Evolutionary conservation across 2,888 invertebrate species (phyloP).

Genomic region (Eupithecia pulchellata): DNA sequence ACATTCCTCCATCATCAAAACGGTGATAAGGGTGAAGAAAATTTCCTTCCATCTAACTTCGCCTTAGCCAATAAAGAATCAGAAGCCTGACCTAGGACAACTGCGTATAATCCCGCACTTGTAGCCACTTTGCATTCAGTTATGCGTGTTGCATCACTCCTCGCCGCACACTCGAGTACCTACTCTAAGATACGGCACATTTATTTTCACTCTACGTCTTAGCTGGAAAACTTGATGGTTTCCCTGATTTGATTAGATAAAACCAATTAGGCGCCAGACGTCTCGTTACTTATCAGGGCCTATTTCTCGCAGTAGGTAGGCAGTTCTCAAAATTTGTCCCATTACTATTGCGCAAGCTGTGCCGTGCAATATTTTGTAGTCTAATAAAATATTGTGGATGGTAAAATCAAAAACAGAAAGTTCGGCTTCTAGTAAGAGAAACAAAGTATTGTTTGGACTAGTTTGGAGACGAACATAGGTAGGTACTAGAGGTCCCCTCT

Average conservation of each 20-base stretch:
- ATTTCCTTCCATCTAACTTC: background rate
- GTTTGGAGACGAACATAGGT: too few species aligned
- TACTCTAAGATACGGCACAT: background rate
- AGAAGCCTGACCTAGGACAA: slow-evolving; percentile 11
- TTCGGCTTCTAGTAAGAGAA: too few species aligned
- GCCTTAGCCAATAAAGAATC: background rate
- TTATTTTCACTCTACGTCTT: background rate
- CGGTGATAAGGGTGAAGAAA: background rate
- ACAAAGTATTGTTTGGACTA: too few species aligned
- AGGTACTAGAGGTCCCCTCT: too few species aligned
- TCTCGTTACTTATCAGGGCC: background rate
- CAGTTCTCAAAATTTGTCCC: background rate
- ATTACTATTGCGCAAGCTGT: background rate
- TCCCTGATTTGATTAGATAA: background rate
- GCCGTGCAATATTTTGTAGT: background rate
- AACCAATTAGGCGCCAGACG: background rate
- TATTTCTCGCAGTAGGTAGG: background rate
- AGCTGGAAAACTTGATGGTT: background rate
- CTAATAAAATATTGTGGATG: too few species aligned
- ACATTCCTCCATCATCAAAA: too few species aligned
- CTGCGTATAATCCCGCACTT: background rate
- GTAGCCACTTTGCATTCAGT: slow-evolving; percentile 10
- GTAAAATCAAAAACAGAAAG: too few species aligned
- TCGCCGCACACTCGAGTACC: background rate
- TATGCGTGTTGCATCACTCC: slow-evolving; percentile 7